Evolutionary conservation across 2,888 invertebrate genomes (phyloP), one percentile per base, ranked within the genome.

Genomic region (Gastrophysa polygoni): DNA sequence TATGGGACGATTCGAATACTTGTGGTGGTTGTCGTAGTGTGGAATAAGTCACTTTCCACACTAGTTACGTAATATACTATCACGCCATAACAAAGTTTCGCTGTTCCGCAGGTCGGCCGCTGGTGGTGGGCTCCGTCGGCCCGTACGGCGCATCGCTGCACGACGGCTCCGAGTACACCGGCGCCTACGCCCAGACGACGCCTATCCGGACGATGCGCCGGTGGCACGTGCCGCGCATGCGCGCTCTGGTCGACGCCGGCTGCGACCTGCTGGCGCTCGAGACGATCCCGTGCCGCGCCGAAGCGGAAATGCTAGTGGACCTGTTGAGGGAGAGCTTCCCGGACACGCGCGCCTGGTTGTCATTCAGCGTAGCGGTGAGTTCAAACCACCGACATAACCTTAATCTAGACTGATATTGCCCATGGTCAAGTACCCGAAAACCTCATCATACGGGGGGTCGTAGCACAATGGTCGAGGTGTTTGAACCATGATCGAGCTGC

Each of bases 151-250:
- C 96, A 0, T 91, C 89, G 73, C 84, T 95, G 34, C 91, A 92
- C 76, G 95, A 98, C 80, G 93, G 92, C 10, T 96, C 96, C 0
- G 98, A 98, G 79, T 98, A 97, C 79, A 89, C 89, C n/a, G 97
- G 97, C 16, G 86, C 86, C 63, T 94, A 93, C 77, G 89, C 89
- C 0, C 86, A 88, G 64, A 86, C 83, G 57, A 87, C 91, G 1
- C 79, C 89, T 2, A 82, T 69, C 81, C 85, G 86, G 46, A 77
- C 84, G 17, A 87, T 97, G 79, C 87, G 86, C 50, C 88, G 90
- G 46, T 96, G 95, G 93, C 97, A 98, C 82, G 85, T 88, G 59
- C 90, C 92, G 0, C 86, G 96, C 48, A 88, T 97, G 28, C 86
- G 88, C 73, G 90, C 92, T 0, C 83, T 97, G 24, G 80, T 94